Percentiles rank a stretch among this genome's conserved stretches.
phyloP scores from a whole-genome alignment of 2,113 vertebrate genomes.

The Cygnus atratus region DNA sequence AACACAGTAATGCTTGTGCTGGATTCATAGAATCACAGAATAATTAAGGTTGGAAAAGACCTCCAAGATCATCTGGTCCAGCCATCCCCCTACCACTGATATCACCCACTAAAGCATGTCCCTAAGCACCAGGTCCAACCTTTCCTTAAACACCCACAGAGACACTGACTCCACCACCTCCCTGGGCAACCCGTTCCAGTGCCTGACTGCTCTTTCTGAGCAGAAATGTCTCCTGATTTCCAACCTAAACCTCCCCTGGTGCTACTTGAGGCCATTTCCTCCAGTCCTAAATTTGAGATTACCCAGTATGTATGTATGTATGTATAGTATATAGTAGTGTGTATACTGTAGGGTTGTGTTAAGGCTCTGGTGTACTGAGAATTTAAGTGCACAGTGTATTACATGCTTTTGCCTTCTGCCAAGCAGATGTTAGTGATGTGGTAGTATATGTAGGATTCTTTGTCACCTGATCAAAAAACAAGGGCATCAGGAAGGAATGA shows the following conservation, averaged over 20 bases:
- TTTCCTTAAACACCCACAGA: no score
- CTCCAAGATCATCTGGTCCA: no score
- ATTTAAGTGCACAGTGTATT: conserved; percentile 3
- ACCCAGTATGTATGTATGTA: background rate
- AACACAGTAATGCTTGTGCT: background rate
- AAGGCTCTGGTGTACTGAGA: background rate
- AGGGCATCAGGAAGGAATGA: background rate
- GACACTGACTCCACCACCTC: no score
- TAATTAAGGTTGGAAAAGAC: no score
- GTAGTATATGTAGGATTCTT: background rate
- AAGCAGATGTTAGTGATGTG: conserved; percentile 31
- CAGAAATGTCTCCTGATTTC: no score
- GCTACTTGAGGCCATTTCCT: no score
- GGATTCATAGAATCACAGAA: background rate
- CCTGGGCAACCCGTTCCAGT: no score
- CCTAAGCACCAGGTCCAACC: no score
- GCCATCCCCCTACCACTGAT: no score
- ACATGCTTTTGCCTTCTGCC: conserved; percentile 10
- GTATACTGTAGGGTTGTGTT: background rate
- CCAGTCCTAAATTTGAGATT: background rate
- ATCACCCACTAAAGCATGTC: no score
- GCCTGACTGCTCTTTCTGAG: no score
- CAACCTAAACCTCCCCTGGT: no score
- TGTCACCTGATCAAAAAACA: background rate
- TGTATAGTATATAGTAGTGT: background rate